Evolutionary conservation across 2,888 invertebrate genomes (phyloP).

Genomic region (Tenodera sinensis): DNA sequence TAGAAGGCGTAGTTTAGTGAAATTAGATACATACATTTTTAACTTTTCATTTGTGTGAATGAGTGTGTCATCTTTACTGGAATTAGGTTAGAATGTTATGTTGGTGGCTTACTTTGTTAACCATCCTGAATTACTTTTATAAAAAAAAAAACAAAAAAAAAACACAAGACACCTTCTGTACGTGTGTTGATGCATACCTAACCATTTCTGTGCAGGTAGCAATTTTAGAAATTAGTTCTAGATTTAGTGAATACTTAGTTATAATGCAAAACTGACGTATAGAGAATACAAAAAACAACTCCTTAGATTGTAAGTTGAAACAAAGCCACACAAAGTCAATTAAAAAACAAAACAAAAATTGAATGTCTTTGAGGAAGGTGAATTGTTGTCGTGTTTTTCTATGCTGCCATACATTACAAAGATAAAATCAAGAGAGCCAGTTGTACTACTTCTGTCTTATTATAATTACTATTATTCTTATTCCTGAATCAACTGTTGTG

Average conservation of each 20-base stretch:
- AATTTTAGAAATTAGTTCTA: neutral
- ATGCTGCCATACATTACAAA: constrained; percentile 14
- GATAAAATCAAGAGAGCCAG: neutral
- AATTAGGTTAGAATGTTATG: too few species aligned
- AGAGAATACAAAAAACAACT: constrained; percentile 2
- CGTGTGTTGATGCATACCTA: neutral
- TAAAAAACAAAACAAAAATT: constrained; percentile 24
- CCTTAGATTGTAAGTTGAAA: constrained; percentile 23
- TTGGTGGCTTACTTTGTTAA: neutral
- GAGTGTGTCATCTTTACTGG: too few species aligned
- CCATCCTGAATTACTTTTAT: too few species aligned
- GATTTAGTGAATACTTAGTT: neutral
- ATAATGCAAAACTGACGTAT: neutral
- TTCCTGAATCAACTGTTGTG: neutral
- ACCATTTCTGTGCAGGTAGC: neutral
- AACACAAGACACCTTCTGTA: neutral
- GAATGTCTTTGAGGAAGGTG: constrained; percentile 5
- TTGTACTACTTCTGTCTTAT: neutral
- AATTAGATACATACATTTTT: too few species aligned
- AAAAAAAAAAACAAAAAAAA: too few species aligned
- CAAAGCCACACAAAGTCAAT: constrained; percentile 27
- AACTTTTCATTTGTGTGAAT: neutral
- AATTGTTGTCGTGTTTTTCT: constrained; percentile 24
- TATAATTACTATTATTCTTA: neutral
- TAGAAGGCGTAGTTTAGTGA: neutral